A percentile compares a stretch with the other conserved stretches of the same genome.
Conservation (phyloP, 1,140 invertebrate species). For the Sminthurides bifidus region DNA sequence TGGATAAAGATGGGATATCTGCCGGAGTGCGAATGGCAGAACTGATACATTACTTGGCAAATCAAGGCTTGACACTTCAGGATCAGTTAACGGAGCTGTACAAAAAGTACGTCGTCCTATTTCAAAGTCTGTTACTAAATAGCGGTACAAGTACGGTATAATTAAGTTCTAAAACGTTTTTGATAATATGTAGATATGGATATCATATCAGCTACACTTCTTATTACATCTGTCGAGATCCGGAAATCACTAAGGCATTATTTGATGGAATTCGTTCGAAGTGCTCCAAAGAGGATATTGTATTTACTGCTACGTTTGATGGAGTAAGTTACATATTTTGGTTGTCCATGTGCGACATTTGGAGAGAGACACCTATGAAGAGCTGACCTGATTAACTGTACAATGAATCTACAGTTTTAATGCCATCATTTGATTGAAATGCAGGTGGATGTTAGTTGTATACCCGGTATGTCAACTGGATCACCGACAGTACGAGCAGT, state of each 20-base stretch:
- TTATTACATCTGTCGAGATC: conserved; percentile 77
- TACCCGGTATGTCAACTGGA: too few relatives aligned
- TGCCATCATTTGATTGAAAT: too few relatives aligned
- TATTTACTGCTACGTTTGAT: too few relatives aligned
- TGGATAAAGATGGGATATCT: conserved; percentile 93
- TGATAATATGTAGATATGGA: conserved; percentile 49
- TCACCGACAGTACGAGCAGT: background rate
- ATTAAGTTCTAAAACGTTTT: background rate
- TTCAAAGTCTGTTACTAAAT: too few relatives aligned
- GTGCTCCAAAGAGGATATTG: background rate
- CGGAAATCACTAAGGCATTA: conserved; percentile 54
- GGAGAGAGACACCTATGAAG: too few relatives aligned
- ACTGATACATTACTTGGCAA: conserved; percentile 59
- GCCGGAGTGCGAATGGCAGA: conserved; percentile 69
- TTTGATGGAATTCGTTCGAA: conserved; percentile 61
- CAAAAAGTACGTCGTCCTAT: conserved; percentile 43
- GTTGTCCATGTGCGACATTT: too few relatives aligned
- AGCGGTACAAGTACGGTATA: background rate
- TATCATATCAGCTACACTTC: conserved; percentile 74
- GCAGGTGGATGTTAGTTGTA: too few relatives aligned
- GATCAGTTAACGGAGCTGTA: conserved; percentile 75
- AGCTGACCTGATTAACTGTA: too few relatives aligned
- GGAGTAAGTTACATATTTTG: too few relatives aligned
- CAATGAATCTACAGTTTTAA: too few relatives aligned
- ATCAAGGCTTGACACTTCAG: conserved; percentile 50